Base-by-base conservation (phyloP, 2,113 vertebrate genomes). In the Oryctolagus cuniculus region DNA sequence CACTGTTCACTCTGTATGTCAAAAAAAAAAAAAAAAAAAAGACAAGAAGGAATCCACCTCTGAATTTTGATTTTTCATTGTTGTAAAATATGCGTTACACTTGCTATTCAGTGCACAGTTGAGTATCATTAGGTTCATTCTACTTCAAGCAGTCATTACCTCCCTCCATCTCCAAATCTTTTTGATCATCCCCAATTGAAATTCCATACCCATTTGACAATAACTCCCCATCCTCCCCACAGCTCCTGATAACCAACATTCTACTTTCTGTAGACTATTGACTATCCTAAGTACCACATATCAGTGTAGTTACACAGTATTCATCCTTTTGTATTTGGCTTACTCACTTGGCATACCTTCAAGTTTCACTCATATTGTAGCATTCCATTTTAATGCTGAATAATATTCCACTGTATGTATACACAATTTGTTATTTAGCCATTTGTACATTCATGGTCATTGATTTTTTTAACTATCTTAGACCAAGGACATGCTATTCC, bases 141-240 rank as follows among this genome's bases (percentile, higher is more conserved):
- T 13, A 9, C 21, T 9, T 12, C 22, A 2, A n/a, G 6, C 5
- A 6, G 9, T 44, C 0, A 3, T 58, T 6, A 8, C 51, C 1
- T 21, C 44, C 21, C 10, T 49, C 80, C 22, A 36, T 67, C 24
- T 38, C 58, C n/a, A 67, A 34, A 66, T n/a, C 2, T 2, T 53
- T 49, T n/a, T 34, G 15, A 29, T 25, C 44, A 21, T n/a, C 9
- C 13, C 19, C 15, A 29, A 21, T 15, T n/a, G 22, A 44, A 36
- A 27, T 4, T 34, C 53, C 19, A 15, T 11, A 61, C 5, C 31
- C 13, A 49, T 9, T 66, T 51, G 36, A 12, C 12, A 25, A 1
- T 19, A 22, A 49, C 34, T 38, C n/a, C 44, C 8, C 24, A 3
- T 10, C 21, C 12, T 21, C 2, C 10, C 58, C 27, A 12, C 6